phyloP scores from a whole-genome alignment of 2,797 vertebrate species.

The Alauda arvensis region DNA sequence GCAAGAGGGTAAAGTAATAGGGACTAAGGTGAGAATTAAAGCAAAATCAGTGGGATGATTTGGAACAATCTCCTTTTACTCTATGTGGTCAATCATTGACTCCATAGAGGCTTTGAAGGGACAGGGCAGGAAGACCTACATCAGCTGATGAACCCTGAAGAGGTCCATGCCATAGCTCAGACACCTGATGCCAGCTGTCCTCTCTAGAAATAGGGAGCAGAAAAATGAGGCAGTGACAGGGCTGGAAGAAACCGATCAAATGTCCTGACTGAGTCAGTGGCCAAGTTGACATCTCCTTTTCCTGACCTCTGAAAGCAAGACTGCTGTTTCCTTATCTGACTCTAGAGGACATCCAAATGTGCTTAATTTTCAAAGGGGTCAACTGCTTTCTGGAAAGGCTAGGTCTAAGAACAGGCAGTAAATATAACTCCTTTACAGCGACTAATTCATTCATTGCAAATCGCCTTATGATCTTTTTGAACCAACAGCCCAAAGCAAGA shows the following conservation, averaged over 20 bases:
- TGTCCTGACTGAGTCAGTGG: background rate
- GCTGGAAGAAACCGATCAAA: background rate
- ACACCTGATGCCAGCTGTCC: background rate
- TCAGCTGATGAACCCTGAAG: background rate
- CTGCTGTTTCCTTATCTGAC: background rate
- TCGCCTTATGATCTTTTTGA: background rate
- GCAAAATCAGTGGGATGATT: background rate
- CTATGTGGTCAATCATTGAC: background rate
- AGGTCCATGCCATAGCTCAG: background rate
- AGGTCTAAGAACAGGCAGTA: background rate
- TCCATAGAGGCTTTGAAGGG: background rate
- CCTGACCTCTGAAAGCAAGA: background rate
- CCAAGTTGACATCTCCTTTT: background rate
- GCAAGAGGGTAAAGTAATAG: background rate
- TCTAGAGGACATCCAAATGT: background rate
- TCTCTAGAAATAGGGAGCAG: background rate
- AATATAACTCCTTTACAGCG: background rate
- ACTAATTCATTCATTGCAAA: background rate
- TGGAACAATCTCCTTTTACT: background rate
- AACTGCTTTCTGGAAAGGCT: background rate
- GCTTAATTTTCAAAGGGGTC: background rate
- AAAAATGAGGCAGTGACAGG: background rate
- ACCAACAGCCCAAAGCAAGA: background rate
- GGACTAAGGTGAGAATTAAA: background rate
- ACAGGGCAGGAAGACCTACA: background rate